These are phyloP conservation scores for Atlantisia rogersi DNA, from an alignment of 2,113 vertebrate genomes.

Conservation along the genomic window DNA sequence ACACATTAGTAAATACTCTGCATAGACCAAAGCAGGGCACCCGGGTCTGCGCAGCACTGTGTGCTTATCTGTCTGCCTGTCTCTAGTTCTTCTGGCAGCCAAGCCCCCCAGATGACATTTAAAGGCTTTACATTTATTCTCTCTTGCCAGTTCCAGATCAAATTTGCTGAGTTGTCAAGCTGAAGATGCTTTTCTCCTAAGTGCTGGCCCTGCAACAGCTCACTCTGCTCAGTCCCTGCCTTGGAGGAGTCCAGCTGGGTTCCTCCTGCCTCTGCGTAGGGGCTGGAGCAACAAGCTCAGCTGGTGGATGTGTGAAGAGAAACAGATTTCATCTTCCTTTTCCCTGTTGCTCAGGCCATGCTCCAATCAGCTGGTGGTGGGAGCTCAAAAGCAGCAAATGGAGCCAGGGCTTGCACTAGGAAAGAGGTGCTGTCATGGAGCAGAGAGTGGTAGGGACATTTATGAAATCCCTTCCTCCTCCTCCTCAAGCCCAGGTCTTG, in stretches of 20 bases:
- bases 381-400: background rate
- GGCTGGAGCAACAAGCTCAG: background rate
- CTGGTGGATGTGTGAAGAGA: background rate
- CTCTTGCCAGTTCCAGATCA: conserved; percentile 10
- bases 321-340: background rate
- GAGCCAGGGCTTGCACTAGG: background rate
- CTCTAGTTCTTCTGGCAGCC: background rate
- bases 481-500: background rate
- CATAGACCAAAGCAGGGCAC: background rate
- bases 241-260: background rate
- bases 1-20: conserved; percentile 4
- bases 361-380: background rate
- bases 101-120: conserved; percentile 1
- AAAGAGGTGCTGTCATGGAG: background rate
- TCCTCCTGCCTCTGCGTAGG: background rate
- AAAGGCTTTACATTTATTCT: background rate
- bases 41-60: rapidly evolving
- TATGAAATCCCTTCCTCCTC: background rate
- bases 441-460: background rate
- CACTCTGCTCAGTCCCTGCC: background rate
- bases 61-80: background rate
- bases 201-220: background rate
- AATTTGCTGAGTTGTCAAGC: conserved; percentile 42
- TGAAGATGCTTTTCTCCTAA: conserved; percentile 32
- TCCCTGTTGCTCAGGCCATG: background rate